Percentiles rank a stretch among this genome's conserved stretches.
These are phyloP conservation scores for Andrena haemorrhoa DNA, from an alignment of 2,888 invertebrate species.

Conservation along the genomic window DNA sequence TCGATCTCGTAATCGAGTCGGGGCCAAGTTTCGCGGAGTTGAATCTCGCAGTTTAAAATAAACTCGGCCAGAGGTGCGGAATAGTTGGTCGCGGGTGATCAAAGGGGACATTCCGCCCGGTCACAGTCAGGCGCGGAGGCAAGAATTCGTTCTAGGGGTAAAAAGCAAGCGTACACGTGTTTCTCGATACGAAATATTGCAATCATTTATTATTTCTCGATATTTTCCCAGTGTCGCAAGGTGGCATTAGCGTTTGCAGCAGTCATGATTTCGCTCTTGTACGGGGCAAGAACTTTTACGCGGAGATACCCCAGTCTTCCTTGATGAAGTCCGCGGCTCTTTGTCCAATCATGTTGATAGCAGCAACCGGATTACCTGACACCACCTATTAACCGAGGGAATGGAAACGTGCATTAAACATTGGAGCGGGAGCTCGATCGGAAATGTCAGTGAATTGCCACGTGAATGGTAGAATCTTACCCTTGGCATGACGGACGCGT, in stretches of 20 bases:
- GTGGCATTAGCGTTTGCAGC: no score
- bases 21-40: not conserved
- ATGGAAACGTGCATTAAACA: not conserved
- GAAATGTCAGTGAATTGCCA: not conserved
- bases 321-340: conserved; percentile 86
- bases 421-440: not conserved
- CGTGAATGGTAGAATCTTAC: conserved; percentile 78
- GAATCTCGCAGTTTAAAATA: not conserved
- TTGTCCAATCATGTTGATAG: conserved; percentile 87
- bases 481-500: conserved; percentile 87
- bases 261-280: not conserved
- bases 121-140: no score
- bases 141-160: no score
- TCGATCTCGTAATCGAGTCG: not conserved
- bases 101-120: no score
- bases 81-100: no score
- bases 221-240: no score
- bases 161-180: no score
- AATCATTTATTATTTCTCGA: no score
- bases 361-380: conserved; percentile 87
- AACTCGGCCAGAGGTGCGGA: no score
- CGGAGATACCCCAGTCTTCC: conserved; percentile 30
- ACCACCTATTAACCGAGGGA: conserved; percentile 70
- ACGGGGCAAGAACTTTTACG: no score
- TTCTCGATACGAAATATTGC: no score